A percentile compares a stretch with the other conserved stretches of the same genome.
Conservation (phyloP, 2,888 invertebrate species). For the Plebejus anna region DNA sequence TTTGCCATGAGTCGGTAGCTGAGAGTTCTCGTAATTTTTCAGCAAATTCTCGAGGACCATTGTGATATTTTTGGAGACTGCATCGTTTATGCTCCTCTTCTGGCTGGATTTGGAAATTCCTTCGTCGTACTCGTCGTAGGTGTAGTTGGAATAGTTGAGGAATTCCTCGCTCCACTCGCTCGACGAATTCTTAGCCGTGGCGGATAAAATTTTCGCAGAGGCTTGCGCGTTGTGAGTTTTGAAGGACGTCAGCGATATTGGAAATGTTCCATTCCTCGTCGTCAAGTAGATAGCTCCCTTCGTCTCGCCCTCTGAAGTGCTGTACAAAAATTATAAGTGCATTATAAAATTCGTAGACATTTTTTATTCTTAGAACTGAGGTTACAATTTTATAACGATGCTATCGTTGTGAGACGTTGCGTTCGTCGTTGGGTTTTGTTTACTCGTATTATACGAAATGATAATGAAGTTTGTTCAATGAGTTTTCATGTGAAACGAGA, state of each 20-base stretch:
- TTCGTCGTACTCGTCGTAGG: slow-evolving; percentile 52
- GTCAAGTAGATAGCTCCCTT: slow-evolving; percentile 76
- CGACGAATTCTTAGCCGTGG: slow-evolving; percentile 58
- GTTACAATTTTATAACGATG: slow-evolving; percentile 3
- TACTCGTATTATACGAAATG: background rate
- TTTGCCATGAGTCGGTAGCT: slow-evolving; percentile 92
- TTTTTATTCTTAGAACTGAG: slow-evolving; percentile 18
- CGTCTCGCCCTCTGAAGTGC: slow-evolving; percentile 55
- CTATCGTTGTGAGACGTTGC: background rate
- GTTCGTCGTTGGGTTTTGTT: background rate
- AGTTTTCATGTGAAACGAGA: background rate
- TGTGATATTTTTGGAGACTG: slow-evolving; percentile 91
- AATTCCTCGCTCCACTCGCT: slow-evolving; percentile 50
- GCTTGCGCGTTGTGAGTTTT: slow-evolving; percentile 57
- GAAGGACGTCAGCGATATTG: slow-evolving; percentile 70
- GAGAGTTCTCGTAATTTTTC: slow-evolving; percentile 94
- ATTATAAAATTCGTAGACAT: slow-evolving; percentile 34
- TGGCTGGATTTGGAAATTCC: slow-evolving; percentile 54
- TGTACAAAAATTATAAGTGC: slow-evolving; percentile 46
- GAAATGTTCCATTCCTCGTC: slow-evolving; percentile 75
- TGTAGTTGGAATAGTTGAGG: slow-evolving; percentile 56
- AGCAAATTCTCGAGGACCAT: slow-evolving; percentile 91
- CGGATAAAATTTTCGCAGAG: slow-evolving; percentile 61
- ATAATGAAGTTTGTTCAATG: background rate
- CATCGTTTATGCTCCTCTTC: slow-evolving; percentile 82